Conservation (phyloP, 2,888 invertebrate species). For the Epinotia demarniana region DNA sequence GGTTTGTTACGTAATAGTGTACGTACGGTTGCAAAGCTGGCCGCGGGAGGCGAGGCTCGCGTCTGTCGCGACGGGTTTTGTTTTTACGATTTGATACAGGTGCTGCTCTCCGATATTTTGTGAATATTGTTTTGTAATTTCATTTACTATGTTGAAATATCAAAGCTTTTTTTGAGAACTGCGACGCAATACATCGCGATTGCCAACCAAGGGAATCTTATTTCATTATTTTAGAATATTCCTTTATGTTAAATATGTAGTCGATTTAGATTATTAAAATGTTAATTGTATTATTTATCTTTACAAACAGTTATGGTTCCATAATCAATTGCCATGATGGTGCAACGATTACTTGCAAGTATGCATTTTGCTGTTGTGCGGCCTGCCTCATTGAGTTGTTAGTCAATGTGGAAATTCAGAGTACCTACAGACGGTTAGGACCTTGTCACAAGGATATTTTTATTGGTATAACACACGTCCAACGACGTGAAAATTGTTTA, state of each 20-base stretch:
- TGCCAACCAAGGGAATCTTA: slow-evolving; percentile 72
- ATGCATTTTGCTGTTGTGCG: slow-evolving; percentile 59
- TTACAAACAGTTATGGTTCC: slow-evolving; percentile 77
- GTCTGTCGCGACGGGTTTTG: slow-evolving; percentile 58
- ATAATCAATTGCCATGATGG: slow-evolving; percentile 65
- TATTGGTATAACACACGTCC: slow-evolving; percentile 53
- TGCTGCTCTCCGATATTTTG: slow-evolving; percentile 64
- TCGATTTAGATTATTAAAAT: slow-evolving; percentile 78
- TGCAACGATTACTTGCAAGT: slow-evolving; percentile 61
- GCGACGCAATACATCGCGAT: slow-evolving; percentile 62
- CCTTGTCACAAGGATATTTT: slow-evolving; percentile 66
- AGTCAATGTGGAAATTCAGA: slow-evolving; percentile 56
- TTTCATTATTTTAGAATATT: slow-evolving; percentile 76
- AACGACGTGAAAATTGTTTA: slow-evolving; percentile 54
- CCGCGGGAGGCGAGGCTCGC: slow-evolving; percentile 53
- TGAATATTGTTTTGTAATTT: slow-evolving; percentile 56
- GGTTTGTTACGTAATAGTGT: slow-evolving; percentile 76
- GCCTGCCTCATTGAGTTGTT: slow-evolving; percentile 60
- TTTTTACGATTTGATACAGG: slow-evolving; percentile 60
- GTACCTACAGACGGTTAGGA: slow-evolving; percentile 60
- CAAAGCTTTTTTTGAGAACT: slow-evolving; percentile 52
- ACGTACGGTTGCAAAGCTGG: slow-evolving; percentile 58
- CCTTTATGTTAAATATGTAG: slow-evolving; percentile 81
- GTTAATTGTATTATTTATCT: slow-evolving; percentile 83
- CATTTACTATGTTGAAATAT: slow-evolving; percentile 51